Base-by-base conservation (phyloP, 2,797 vertebrate genomes). In the Spea hammondii region DNA sequence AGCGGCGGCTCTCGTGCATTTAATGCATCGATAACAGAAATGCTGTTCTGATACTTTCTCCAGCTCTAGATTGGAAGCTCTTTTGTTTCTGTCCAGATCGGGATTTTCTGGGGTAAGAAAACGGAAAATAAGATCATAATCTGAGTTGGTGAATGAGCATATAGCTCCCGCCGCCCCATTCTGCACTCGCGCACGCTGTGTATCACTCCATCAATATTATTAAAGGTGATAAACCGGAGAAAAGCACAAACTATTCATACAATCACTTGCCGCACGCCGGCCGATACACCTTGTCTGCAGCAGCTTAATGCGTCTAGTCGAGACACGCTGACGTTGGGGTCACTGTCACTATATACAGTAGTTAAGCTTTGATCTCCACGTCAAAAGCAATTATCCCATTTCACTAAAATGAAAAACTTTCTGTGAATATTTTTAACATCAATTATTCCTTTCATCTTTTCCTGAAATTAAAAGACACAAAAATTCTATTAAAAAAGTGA, bases 271-370 rank as follows among this genome's bases (percentile, higher is more conserved):
- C 9, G 14, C 32, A 17, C n/a, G 12, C 32, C 32, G n/a, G n/a
- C 14, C 4, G 32, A 62, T 32, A 32, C 32, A 7, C 59, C 9
- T 62, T 32, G 9, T 12, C n/a, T 62, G 32, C 59, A 62, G 59
- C 7, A 44, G 59, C 59, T 17, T 5, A 0, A 32, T 17, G 9
- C 12, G 32, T 62, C 59, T 62, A n/a, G 59, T 62, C 59, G 6
- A 7, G n/a, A 62, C 59, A 62, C 32, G 59, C 32, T 32, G 6
- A 62, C 14, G 11, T 69, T 9, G 9, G 64, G 54, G 53, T 70
- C 70, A 74, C 74, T 82, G 82, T 68, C 66, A 44, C 66, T 78
- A 62, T 77, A 74, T 65, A 78, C 73, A 83, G 45, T 32, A 69
- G 49, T 49, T 53, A 51, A 53, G 49, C 67, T 49, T 53, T 55